Evolutionary conservation across 2,888 invertebrate species (phyloP).

Genomic region (Agrochola litura): DNA sequence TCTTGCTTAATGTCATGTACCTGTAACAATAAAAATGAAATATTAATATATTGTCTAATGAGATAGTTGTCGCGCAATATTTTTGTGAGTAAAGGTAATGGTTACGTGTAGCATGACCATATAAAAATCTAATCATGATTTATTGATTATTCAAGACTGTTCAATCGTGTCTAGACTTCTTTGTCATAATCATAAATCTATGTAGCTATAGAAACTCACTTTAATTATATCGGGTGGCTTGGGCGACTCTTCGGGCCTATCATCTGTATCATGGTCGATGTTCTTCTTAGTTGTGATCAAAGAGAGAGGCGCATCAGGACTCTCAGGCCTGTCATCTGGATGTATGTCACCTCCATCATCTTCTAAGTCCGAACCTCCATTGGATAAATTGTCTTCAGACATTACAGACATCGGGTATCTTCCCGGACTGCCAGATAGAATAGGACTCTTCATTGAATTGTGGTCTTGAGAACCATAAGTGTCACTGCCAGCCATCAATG

Average conservation of each 20-base stretch:
- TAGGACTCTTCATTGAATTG: slow-evolving; percentile 91
- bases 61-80: neutral
- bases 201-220: slow-evolving; percentile 72
- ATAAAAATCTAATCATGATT: neutral
- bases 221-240: slow-evolving; percentile 89
- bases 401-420: slow-evolving; percentile 92
- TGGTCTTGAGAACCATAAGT: slow-evolving; percentile 91
- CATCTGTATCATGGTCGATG: slow-evolving; percentile 85
- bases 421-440: slow-evolving; percentile 90
- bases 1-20: slow-evolving; percentile 90
- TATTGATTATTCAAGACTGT: slow-evolving; percentile 6
- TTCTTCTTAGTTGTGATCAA: slow-evolving; percentile 92
- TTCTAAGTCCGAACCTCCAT: slow-evolving; percentile 92
- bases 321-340: slow-evolving; percentile 90
- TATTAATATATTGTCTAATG: neutral
- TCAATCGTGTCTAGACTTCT: neutral
- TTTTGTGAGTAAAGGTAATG: neutral
- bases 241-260: slow-evolving; percentile 88
- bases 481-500: slow-evolving; percentile 91
- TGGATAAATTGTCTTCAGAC: slow-evolving; percentile 92
- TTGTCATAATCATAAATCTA: neutral
- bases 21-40: slow-evolving; percentile 73
- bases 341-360: slow-evolving; percentile 91
- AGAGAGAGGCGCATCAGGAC: slow-evolving; percentile 93
- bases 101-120: slow-evolving; percentile 1